Evolutionary conservation across 2,888 invertebrate species (phyloP), one percentile per base, ranked within the genome.

Genomic region (Cryptus armator): DNA sequence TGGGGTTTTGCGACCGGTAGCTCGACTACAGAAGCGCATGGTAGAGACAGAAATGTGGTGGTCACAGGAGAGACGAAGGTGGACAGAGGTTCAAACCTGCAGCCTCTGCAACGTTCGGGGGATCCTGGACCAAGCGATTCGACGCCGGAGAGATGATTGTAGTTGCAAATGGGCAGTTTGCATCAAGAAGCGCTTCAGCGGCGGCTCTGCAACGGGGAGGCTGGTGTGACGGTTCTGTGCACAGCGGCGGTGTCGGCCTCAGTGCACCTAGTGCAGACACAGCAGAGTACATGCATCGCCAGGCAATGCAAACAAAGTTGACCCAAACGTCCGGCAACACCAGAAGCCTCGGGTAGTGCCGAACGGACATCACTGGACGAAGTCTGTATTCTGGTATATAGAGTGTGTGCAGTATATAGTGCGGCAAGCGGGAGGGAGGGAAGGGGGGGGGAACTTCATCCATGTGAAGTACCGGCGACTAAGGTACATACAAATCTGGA

Each of bases 141-240:
- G 89, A 91, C 90, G 91, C 89, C 67, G 51, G 82, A 89, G 91
- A 92, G 92, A 93, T 93, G 93, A 93, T 93, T 93, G 92, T 93
- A 92, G 92, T 92, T 93, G 92, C 93, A 93, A 93, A 93, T 93
- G 92, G 93, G 91, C 92, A 92, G 92, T 93, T 93, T 92, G 92
- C 92, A 93, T 92, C 92, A 92, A 93, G 93, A 93, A 92, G 91
- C 91, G 88, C 85, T 70, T 62, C 64, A 53, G 51, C 62, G 72
- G 43, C 56, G 46, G 53, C 29, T 10, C 56, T 10, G 24, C 24
- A 24, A 19, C 46, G 10, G 56, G 56, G 56, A 16, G 19, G 19
- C 19, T 56, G 53, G 19, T 24, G 53, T 46, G 77, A 64, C 67
- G 32, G 56, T 46, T 43, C 6, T 59, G 44, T 43, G 32, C 56